These are phyloP conservation scores for Drosophila antonietae DNA, from an alignment of 2,888 invertebrate genomes.

Conservation along the genomic window DNA sequence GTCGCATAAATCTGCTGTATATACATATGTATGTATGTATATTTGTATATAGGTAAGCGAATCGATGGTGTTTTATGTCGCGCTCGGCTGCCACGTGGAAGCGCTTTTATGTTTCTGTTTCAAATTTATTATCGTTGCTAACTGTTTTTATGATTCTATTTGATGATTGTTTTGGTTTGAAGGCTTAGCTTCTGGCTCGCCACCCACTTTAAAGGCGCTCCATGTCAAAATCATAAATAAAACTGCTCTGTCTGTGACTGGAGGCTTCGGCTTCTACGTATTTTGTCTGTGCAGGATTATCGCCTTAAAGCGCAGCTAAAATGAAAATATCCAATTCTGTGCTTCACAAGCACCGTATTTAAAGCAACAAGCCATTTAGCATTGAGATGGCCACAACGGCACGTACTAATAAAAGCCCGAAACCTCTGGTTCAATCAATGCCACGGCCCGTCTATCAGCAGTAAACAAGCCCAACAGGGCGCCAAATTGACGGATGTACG, in stretches of 20 bases:
- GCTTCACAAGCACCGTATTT: conserved; percentile 4
- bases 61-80: conserved; percentile 62
- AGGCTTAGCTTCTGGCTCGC: conserved; percentile 33
- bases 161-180: conserved; percentile 77
- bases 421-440: conserved; percentile 41
- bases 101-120: conserved; percentile 68
- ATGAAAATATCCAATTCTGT: conserved; percentile 10
- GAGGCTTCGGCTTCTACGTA: conserved; percentile 38
- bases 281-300: conserved; percentile 38
- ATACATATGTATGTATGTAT: conserved; percentile 12
- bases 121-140: conserved; percentile 76
- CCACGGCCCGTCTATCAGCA: conserved; percentile 39
- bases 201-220: conserved; percentile 26
- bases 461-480: conserved; percentile 42
- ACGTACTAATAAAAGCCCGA: conserved; percentile 58
- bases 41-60: conserved; percentile 47
- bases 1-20: conserved; percentile 10
- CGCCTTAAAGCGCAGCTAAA: conserved; percentile 32
- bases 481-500: conserved; percentile 41
- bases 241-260: conserved; percentile 45
- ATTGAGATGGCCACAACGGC: conserved; percentile 36
- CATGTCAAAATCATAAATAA: conserved; percentile 69
- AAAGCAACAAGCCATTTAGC: conserved; percentile 18
- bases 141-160: conserved; percentile 79
- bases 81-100: conserved; percentile 59